These are phyloP conservation scores for Oxystoma pomonae DNA, from an alignment of 2,888 invertebrate species.

Conservation along the genomic window DNA sequence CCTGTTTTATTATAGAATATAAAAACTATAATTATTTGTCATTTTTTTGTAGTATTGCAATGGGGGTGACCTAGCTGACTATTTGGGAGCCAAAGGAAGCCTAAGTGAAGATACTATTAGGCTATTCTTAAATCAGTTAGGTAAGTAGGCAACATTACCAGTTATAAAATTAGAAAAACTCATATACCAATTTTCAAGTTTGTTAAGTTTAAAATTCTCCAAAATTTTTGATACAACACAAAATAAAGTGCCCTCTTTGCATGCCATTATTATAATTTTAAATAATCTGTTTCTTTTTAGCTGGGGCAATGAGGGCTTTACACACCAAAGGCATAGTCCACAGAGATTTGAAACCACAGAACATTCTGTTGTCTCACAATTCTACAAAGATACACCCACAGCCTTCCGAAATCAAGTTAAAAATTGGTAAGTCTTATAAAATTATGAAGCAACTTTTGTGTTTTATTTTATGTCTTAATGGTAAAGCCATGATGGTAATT, in stretches of 20 bases:
- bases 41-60: constrained; percentile 84
- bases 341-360: constrained; percentile 98
- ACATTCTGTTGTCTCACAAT: constrained; percentile 90
- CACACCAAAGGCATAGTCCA: constrained; percentile 98
- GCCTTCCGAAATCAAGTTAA: constrained; percentile 84
- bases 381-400: constrained; percentile 63
- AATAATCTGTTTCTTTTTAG: constrained; percentile 53
- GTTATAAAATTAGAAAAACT: too few relatives aligned
- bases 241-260: too few relatives aligned
- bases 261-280: too few relatives aligned
- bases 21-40: constrained; percentile 16
- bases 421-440: constrained; percentile 83
- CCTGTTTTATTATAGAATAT: too few relatives aligned
- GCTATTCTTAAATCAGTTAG: constrained; percentile 89
- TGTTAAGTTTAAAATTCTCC: too few relatives aligned
- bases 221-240: too few relatives aligned
- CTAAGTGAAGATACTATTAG: constrained; percentile 97
- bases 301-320: constrained; percentile 95
- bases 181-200: background rate
- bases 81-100: constrained; percentile 88
- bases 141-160: too few relatives aligned
- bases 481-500: too few relatives aligned
- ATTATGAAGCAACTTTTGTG: too few relatives aligned
- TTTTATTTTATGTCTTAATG: too few relatives aligned
- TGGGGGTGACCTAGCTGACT: constrained; percentile 98